Evolutionary conservation across 1,140 invertebrate species (phyloP).

Genomic region (Theocolax elegans): DNA sequence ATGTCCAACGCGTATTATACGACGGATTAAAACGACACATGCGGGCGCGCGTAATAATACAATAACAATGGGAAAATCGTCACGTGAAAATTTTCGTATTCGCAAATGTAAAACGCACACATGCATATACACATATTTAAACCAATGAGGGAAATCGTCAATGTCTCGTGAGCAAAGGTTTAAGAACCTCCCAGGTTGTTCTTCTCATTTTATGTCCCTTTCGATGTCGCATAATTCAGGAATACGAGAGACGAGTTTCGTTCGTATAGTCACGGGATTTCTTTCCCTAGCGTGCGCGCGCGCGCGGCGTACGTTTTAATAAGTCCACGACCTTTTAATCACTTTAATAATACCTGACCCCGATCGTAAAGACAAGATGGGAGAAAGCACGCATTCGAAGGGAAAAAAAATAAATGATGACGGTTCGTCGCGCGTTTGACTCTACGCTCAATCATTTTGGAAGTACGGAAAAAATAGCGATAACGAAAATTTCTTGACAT

Average conservation of each 20-base stretch:
- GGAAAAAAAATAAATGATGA: background rate
- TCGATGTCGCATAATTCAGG: constrained; percentile 1
- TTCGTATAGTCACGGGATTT: too few species aligned
- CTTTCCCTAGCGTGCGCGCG: too few species aligned
- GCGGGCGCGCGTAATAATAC: background rate
- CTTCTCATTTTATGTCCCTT: background rate
- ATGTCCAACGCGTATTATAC: background rate
- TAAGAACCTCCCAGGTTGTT: too few species aligned
- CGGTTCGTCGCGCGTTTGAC: background rate
- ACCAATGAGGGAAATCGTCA: too few species aligned
- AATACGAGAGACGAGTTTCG: too few species aligned
- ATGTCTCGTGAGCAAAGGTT: too few species aligned
- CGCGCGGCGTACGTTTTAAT: background rate
- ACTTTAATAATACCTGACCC: constrained; percentile 15
- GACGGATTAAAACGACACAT: too few species aligned
- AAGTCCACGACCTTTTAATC: constrained; percentile 14
- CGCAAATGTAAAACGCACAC: background rate
- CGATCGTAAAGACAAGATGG: background rate
- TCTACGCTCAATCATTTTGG: background rate
- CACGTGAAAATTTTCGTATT: background rate
- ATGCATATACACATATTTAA: too few species aligned
- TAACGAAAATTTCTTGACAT: constrained; percentile 10
- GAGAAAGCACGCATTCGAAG: constrained; percentile 18
- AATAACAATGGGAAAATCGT: too few species aligned
- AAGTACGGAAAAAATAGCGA: background rate